Evolutionary conservation across 2,888 invertebrate species (phyloP).

Genomic region (Orthosia gothica): DNA sequence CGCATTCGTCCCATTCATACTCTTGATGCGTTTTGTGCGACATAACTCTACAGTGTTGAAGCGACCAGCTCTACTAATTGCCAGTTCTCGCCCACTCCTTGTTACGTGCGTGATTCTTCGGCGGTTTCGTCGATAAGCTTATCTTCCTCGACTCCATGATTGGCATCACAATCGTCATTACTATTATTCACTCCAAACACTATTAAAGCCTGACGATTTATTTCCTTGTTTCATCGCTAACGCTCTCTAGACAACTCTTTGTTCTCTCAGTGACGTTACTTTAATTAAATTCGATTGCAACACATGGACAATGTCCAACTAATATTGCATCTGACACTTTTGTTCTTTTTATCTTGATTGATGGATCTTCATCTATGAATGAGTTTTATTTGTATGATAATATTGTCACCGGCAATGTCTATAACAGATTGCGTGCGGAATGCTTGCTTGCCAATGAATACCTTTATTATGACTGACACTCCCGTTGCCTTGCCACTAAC

Average conservation of each 20-base stretch:
- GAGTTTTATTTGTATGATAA: constrained; percentile 60
- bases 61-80: constrained; percentile 81
- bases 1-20: constrained; percentile 77
- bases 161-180: constrained; percentile 79
- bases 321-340: constrained; percentile 52
- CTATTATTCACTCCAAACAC: constrained; percentile 72
- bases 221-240: constrained; percentile 60
- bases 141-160: constrained; percentile 77
- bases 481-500: constrained; percentile 91
- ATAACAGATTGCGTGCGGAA: constrained; percentile 74
- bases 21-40: constrained; percentile 73
- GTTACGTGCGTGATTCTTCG: constrained; percentile 77
- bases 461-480: constrained; percentile 82
- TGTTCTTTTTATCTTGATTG: constrained; percentile 53
- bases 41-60: constrained; percentile 82
- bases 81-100: constrained; percentile 80
- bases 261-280: constrained; percentile 63
- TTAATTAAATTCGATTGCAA: constrained; percentile 66
- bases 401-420: constrained; percentile 54
- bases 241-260: constrained; percentile 64
- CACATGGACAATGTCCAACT: constrained; percentile 62
- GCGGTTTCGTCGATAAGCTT: constrained; percentile 75
- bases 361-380: constrained; percentile 51
- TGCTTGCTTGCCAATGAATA: constrained; percentile 87
- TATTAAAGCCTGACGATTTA: constrained; percentile 62